Base-by-base conservation (phyloP, 2,888 invertebrate genomes). In the Notodonta ziczac region DNA sequence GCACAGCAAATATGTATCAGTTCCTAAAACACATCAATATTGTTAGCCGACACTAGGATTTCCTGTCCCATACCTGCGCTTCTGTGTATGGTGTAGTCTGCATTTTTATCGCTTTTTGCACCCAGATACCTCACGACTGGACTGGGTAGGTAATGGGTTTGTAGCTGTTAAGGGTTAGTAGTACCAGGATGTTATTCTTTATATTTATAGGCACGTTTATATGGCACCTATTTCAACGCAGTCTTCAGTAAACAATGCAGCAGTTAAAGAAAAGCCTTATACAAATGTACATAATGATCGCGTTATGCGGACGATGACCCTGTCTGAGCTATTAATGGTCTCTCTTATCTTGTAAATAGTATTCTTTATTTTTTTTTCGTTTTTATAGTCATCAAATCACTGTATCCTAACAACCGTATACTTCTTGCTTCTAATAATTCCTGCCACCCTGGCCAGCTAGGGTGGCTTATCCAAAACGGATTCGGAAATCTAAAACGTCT, bases 61-160 rank as follows among this genome's bases (percentile, higher is more conserved):
- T 52, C 52, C 52, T 52, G 52, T 2, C 5, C 13, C 32, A 16
- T 32, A 52, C 24, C 2, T 24, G 24, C 32, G 5, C 5, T 32
- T 13, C 54, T 39, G 32, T 54, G 39, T 54, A 54, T 54, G 54
- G 54, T 1, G 14, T 14, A n/a, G 54, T 6, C 39, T 8, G 8
- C 54, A 54, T 54, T 39, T 14, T 54, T 54, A 7, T 14, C 35
- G 32, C 13, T 54, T 54, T 52, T 54, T 54, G n/a, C 53, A 39
- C 13, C 5, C 24, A 13, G n/a, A 54, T 32, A 10, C 39, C 10
- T 39, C 3, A 54, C 8, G 54, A n/a, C 35, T 32, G 6, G 54
- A n/a, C 35, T 32, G 39, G 39, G 54, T 39, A n/a, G 35, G 54
- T 39, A n/a, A 40, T 32, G 52, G 46, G 40, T 13, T 35, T 7